Base-by-base conservation (phyloP, 2,888 invertebrate species). In the Ochropleura plecta region DNA sequence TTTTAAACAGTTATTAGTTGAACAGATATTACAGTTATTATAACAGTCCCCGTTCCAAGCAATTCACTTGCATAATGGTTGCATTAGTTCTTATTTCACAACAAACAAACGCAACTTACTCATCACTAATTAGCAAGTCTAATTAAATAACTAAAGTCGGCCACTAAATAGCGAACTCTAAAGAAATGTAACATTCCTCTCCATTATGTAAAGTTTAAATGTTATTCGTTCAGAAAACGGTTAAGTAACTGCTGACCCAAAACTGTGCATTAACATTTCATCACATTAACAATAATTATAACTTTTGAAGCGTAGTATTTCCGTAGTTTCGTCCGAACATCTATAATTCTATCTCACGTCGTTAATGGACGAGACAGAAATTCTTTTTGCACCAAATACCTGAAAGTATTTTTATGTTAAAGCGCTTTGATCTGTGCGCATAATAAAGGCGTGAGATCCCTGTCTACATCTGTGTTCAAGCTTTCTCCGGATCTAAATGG, bases 71-170 rank as follows among this genome's bases (percentile, higher is more conserved):
- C 76, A 77, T 82, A 87, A 86, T 84, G 72, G 68, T 86, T 88
- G 85, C 86, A 82, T 86, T 85, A 79, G 64, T 76, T 79, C 66
- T 82, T 73, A 80, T 89, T 90, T 88, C 87, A 78, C 75, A 86
- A 90, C 81, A 78, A 73, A 84, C 76, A 83, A 88, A 88, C 82
- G 75, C 74, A 86, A 78, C 67, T 71, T 71, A 78, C 76, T 79
- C 72, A 79, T 79, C 82, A 73, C 75, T 87, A 84, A 90, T 90
- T 90, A 89, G 69, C 87, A 88, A 89, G 83, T 88, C 84, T 90
- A 89, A 90, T 90, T 88, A 87, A 89, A 86, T 83, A 81, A 78
- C 78, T 75, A 72, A 88, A 80, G 76, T 81, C 82, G 79, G 72
- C 73, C 80, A 68, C 81, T 77, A 74, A 82, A 86, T 76, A 59